phyloP scores from a whole-genome alignment of 1,140 invertebrate species.

The Elymnias hypermnestra region DNA sequence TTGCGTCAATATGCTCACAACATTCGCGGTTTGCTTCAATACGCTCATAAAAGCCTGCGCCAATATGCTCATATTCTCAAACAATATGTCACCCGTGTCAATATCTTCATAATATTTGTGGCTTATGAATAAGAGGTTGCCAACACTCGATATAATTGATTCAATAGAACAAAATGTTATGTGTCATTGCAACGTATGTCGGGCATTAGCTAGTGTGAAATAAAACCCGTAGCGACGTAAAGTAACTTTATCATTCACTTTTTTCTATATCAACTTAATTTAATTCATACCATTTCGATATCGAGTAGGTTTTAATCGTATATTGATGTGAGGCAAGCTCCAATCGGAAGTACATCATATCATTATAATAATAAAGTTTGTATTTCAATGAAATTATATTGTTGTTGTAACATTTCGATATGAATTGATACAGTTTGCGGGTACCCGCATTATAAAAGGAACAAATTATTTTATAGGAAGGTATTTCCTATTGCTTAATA shows the following conservation, averaged over 20 bases:
- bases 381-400: slow-evolving; percentile 10
- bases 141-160: too few relatives aligned
- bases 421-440: slow-evolving; percentile 26
- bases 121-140: too few relatives aligned
- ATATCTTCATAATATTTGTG: too few relatives aligned
- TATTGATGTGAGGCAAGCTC: too few relatives aligned
- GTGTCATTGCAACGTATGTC: too few relatives aligned
- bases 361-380: slow-evolving; percentile 20
- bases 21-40: too few relatives aligned
- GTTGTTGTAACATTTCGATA: slow-evolving; percentile 8
- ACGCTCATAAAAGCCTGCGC: too few relatives aligned
- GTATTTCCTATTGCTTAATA: slow-evolving; percentile 47
- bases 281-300: slow-evolving; percentile 12
- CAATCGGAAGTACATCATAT: too few relatives aligned
- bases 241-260: slow-evolving; percentile 29
- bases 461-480: slow-evolving; percentile 6
- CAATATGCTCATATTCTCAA: too few relatives aligned
- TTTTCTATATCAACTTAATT: slow-evolving; percentile 34
- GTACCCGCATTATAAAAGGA: slow-evolving; percentile 42
- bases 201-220: not conserved
- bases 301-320: not conserved
- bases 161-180: too few relatives aligned
- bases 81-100: too few relatives aligned
- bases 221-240: slow-evolving; percentile 26
- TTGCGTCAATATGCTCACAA: too few relatives aligned